Base-by-base conservation (phyloP, 1,140 invertebrate genomes). In the Drosophila azteca region DNA sequence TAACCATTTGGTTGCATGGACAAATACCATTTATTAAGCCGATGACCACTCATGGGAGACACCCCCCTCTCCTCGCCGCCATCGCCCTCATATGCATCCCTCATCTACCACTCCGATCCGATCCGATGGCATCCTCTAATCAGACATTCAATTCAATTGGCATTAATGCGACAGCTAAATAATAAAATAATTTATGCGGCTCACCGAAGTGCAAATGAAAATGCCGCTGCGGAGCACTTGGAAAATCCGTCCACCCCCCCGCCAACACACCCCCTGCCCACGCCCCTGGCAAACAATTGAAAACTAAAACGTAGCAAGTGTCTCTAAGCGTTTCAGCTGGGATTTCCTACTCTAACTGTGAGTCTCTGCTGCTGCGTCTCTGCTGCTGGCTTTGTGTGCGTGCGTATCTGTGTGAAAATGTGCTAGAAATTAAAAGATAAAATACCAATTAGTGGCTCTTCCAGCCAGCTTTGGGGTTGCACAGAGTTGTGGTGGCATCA, bases 341-440 rank as follows among this genome's bases (percentile, higher is more conserved):
- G 67, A 69, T 58, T 39, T 39, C 11, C 35, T 20, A 20, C 17
- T 13, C 31, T 20, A 31, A 4, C 8, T 9, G 15, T 17, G 15
- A 20, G 31, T 20, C 50, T 52, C 15, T 20, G 17, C 15, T 20
- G 17, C 39, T 17, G 17, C 17, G 8, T 53, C 29, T 22, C 31
- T 35, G 31, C 8, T 0, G 0, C 0, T 20, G 17, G 0, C 0
- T 20, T 22, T 48, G 50, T 29, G 24, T 49, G 69, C 15, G 51
- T 43, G 26, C 35, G 59, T 22, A 24, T 35, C 35, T 44, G 26
- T 52, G 59, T 44, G 72, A 57, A 77, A 77, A 70, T 84, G 52
- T 82, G 68, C 64, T 73, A 52, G 63, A 85, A 84, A 84, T 88
- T 87, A 88, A 88, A 79, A 87, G 82, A 87, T 87, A 88, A 87